Base-by-base conservation (phyloP, 1,140 invertebrate genomes). In the Atopsyche davidsoni region DNA sequence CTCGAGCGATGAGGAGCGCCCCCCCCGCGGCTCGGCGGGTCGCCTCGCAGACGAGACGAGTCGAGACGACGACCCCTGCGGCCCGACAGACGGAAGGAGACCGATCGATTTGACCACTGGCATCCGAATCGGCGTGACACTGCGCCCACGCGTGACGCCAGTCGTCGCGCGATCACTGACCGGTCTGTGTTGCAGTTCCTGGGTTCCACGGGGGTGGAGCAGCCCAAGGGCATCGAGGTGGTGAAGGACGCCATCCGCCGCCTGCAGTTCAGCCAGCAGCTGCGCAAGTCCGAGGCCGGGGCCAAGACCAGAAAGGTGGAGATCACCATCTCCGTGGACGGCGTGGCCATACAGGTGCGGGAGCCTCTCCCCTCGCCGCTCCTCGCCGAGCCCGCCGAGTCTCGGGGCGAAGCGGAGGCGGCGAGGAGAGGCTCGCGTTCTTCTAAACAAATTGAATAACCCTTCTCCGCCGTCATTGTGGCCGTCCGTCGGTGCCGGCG, bases 201-300 rank as follows among this genome's bases (percentile, higher is more conserved):
- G 65, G 93, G 93, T 57, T 90, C 86, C 65, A 91, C 89, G 36
- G 84, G 86, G 62, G 93, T 97, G 31, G 90, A 95, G 60, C 87
- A 94, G 71, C 88, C 94, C 3, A 97, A 97, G 76, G 94, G 94
- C 47, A 95, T 96, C 60, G 92, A 96, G 66, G 89, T 96, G 17
- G 92, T 98, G 0, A 96, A 95, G 73, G 92, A 96, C 65, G 91
- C 91, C 25, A 96, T 96, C 59, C 81, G 90, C 58, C 95, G 96
- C 66, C 74, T 96, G 58, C 92, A 94, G 72, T 96, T 96, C 68
- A 89, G 85, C 55, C 91, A 96, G 64, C 92, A 96, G 66, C 75
- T 96, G 52, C 85, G 88, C 62, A 93, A 94, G 68, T 89, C 92
- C 32, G 93, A 96, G 70, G 79, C 83, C 14, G 86, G 84, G 17